Conservation (phyloP, 2,113 vertebrate genomes). For the Piliocolobus tephrosceles region DNA sequence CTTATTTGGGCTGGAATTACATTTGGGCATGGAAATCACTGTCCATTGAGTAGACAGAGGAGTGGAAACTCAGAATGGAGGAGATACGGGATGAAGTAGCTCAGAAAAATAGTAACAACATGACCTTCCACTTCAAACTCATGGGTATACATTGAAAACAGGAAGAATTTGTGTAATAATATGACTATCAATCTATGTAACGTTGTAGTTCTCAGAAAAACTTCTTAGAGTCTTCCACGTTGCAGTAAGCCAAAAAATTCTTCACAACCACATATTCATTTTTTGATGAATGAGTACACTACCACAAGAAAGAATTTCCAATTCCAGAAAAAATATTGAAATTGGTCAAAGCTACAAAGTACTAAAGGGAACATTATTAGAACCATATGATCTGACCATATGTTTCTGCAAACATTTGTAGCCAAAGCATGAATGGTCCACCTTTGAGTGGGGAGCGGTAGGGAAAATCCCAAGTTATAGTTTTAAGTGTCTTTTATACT, state of each 20-base stretch:
- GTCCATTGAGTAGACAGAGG: not conserved
- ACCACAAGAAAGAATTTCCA: conserved; percentile 77
- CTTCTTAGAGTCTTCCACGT: conserved; percentile 44
- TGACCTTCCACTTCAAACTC: not conserved
- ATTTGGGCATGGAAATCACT: conserved; percentile 16
- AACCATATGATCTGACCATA: conserved; percentile 74
- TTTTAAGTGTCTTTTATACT: conserved; percentile 52
- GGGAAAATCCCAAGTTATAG: conserved; percentile 53
- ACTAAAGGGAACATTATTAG: conserved; percentile 71
- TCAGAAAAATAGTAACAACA: conserved; percentile 4
- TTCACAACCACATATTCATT: conserved; percentile 65
- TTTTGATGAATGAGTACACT: conserved; percentile 78
- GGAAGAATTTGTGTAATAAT: conserved; percentile 25
- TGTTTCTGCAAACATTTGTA: conserved; percentile 70
- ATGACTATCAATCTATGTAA: not conserved
- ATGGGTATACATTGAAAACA: not conserved
- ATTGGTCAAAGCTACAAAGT: conserved; percentile 75
- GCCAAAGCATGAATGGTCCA: conserved; percentile 64
- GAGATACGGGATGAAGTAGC: not conserved
- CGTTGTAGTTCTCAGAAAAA: conserved; percentile 43
- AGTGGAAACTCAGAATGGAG: not conserved
- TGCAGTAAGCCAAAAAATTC: conserved; percentile 60
- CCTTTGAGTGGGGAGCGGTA: conserved; percentile 22
- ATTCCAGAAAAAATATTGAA: conserved; percentile 79
- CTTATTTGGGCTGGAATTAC: not conserved